Base-by-base conservation (phyloP, 2,113 vertebrate genomes). In the Scophthalmus maximus region DNA sequence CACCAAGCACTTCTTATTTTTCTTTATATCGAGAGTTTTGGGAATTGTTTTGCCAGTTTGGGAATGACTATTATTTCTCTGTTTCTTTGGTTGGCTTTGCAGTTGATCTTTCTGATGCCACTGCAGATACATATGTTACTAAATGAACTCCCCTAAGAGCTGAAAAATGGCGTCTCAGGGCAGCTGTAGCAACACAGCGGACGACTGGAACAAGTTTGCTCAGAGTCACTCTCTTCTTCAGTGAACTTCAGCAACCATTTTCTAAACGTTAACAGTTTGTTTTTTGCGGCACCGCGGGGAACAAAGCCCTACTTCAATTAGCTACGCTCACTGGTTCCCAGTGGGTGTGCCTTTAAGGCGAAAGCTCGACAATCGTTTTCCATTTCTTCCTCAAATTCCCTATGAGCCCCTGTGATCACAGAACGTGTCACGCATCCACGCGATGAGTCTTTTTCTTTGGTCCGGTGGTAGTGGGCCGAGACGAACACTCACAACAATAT, bases 281-380 rank as follows among this genome's bases (percentile, higher is more conserved):
- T 77, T 83, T 83, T 81, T 34, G 59, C n/a, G 56, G 67, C 52
- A 66, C 29, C 53, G 63, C 63, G 76, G 71, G 80, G 76, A 87
- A 84, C 84, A 81, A 84, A 87, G 79, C 63, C 76, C 38, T 57
- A 40, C 79, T 71, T 81, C 82, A 84, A 84, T 84, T 82, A 87
- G 78, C 70, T 15, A 68, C 65, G 72, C 76, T 69, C 65, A 66
- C 73, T 73, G 77, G 79, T 75, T 78, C 73, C 73, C 79, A 67
- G 76, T 75, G 77, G 76, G 73, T 75, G 78, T 59, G 73, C 76
- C 76, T 87, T 66, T 62, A 80, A 80, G 82, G 79, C 66, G 65
- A 72, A 68, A 27, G 69, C 75, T 79, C 57, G 34, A 59, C 69
- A 72, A 65, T 52, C 18, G 61, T 64, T 76, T 38, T 67, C 44